phyloP scores from a whole-genome alignment of 2,113 vertebrate species.

The Cacatua alba region DNA sequence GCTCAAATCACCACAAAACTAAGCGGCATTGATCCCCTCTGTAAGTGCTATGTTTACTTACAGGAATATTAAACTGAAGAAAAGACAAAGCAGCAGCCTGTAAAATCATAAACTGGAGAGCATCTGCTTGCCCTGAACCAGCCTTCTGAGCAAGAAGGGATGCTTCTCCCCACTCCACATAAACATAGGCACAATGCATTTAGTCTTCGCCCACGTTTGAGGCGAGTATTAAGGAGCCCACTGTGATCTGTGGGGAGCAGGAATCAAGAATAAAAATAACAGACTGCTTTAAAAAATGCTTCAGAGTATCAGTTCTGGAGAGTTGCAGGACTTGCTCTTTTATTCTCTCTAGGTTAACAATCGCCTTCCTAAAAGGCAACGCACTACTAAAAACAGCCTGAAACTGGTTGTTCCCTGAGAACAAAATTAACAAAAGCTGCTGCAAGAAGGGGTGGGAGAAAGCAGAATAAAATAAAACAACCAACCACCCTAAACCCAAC shows the following conservation, averaged over 20 bases:
- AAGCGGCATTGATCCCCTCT: background rate
- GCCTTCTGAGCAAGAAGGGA: background rate
- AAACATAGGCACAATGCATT: background rate
- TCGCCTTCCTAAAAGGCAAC: background rate
- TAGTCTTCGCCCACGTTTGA: background rate
- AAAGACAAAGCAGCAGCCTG: background rate
- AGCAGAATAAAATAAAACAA: background rate
- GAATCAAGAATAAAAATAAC: background rate
- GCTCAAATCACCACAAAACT: background rate
- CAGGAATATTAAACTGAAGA: background rate
- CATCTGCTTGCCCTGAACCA: background rate
- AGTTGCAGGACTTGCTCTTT: background rate
- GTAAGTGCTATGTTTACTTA: background rate
- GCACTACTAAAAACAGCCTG: background rate
- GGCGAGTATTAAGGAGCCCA: background rate
- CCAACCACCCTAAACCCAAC: background rate
- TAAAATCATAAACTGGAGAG: background rate
- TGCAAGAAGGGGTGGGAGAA: background rate
- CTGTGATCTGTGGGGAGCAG: background rate
- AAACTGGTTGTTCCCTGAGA: background rate
- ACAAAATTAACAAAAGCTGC: conserved; percentile 36
- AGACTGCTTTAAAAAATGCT: background rate
- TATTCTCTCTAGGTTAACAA: background rate
- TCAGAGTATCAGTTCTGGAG: background rate
- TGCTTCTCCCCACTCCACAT: background rate